phyloP scores from a whole-genome alignment of 30 jellyfish, hydroid and myxozoan genomes.

The Turritopsis rubra region DNA sequence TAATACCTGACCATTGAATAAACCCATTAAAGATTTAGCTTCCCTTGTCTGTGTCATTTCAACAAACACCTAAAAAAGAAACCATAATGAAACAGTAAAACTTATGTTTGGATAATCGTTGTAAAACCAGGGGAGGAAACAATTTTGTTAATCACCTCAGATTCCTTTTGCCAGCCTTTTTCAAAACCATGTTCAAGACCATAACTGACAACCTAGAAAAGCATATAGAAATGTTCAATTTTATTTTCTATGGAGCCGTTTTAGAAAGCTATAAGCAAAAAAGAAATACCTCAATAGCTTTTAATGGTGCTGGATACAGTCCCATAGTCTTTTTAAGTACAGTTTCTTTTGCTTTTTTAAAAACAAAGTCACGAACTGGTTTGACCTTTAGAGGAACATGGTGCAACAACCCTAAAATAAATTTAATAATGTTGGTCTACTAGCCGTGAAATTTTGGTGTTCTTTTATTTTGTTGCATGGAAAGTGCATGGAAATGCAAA shows the following conservation, averaged over 20 bases:
- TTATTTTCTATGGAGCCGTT: neutral
- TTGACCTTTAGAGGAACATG: slow-evolving; percentile 48
- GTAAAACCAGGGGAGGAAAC: no score
- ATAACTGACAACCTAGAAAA: slow-evolving; percentile 49
- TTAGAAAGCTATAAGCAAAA: neutral
- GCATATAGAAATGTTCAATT: neutral
- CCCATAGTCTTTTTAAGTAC: slow-evolving; percentile 92
- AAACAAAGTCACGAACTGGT: slow-evolving; percentile 63
- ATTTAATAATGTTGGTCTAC: no score
- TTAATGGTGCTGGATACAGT: slow-evolving; percentile 89
- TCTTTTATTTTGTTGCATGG: no score
- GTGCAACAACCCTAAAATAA: slow-evolving; percentile 46
- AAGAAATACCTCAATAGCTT: slow-evolving; percentile 40
- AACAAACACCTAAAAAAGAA: slow-evolving; percentile 59
- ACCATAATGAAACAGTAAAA: neutral
- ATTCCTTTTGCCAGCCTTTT: slow-evolving; percentile 73
- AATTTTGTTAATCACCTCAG: slow-evolving; percentile 29
- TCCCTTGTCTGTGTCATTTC: slow-evolving; percentile 67
- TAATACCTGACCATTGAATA: slow-evolving; percentile 84
- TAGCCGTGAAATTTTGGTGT: no score
- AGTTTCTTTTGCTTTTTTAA: slow-evolving; percentile 88
- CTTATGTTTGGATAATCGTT: neutral
- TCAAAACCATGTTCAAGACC: slow-evolving; percentile 62
- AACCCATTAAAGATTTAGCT: slow-evolving; percentile 85
- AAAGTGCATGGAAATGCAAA: no score